Base-by-base conservation (phyloP, 1,140 invertebrate species). In the Ceratosolen solmsi region DNA sequence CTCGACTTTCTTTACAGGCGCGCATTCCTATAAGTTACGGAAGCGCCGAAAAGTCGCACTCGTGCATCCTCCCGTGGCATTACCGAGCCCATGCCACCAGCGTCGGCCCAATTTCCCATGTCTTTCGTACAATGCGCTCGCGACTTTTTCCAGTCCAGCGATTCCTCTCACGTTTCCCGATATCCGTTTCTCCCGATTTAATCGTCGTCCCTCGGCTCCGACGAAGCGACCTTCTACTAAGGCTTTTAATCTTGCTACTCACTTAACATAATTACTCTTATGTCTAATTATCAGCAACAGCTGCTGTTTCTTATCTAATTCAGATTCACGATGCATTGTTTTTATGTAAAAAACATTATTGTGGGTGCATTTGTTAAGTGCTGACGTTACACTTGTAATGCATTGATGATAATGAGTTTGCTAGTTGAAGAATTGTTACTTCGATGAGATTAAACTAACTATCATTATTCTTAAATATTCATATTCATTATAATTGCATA, bases 1-100 rank as follows among this genome's bases (percentile, higher is more conserved):
- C 51, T 75, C 73, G 15, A 17, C 11, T 70, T 36, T 70, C n/a
- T 70, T 70, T 70, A 41, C 33, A 20, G 1, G 36, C 36, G 33
- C 33, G 17, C 65, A 41, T 70, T n/a, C 33, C 20, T n/a, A 36
- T 51, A 56, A 51, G 49, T 7, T 27, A 36, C 9, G 51, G 51
- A 13, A 33, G 51, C 56, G 51, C 73, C 54, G 54, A 75, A 75
- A 75, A 75, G 30, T 75, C 54, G 20, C 73, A 8, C 73, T 25
- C 27, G 11, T 36, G 27, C 11, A 75, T 51, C 73, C 70, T 84
- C 84, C 17, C 58, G 7, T 86, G 75, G 83, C 82, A 85, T 88
- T 84, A 70, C 74, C 78, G 46, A 73, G 41, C 74, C 79, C 60
- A 83, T 83, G 86, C 85, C 83, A 78, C 46, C 76, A 54, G 20